A percentile compares a stretch with the other conserved stretches of the same genome.
phyloP scores from a whole-genome alignment of 2,888 invertebrate species.

The Aelia acuminata region DNA sequence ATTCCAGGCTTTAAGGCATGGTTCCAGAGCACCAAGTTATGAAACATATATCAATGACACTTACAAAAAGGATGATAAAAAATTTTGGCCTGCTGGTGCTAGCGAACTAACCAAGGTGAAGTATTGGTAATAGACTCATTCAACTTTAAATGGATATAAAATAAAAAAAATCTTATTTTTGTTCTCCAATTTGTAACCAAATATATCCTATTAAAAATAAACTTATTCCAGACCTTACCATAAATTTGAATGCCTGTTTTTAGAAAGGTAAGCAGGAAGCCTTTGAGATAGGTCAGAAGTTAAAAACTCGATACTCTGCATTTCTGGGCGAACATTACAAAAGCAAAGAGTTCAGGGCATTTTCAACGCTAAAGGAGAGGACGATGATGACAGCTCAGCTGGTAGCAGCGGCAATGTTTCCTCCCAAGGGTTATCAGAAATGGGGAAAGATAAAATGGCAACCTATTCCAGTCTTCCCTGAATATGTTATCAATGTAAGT shows the following conservation, averaged over 20 bases:
- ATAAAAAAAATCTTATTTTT: no score
- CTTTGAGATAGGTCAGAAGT: slow-evolving; percentile 28
- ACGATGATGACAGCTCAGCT: slow-evolving; percentile 25
- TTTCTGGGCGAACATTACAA: background rate
- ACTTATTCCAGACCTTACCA: background rate
- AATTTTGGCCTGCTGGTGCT: slow-evolving; percentile 19
- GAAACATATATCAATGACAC: background rate
- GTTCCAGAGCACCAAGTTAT: slow-evolving; percentile 14
- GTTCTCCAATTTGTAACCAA: background rate
- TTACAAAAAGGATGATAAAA: background rate
- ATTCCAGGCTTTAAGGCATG: slow-evolving; percentile 46
- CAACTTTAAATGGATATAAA: background rate
- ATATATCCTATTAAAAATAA: background rate
- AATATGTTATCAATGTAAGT: slow-evolving; percentile 53
- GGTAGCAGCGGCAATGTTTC: slow-evolving; percentile 31
- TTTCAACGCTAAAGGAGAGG: slow-evolving; percentile 39
- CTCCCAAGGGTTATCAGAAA: slow-evolving; percentile 31
- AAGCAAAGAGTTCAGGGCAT: slow-evolving; percentile 5
- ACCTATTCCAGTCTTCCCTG: slow-evolving; percentile 45
- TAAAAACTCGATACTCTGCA: slow-evolving; percentile 27
- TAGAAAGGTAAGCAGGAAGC: slow-evolving; percentile 47
- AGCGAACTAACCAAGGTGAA: slow-evolving; percentile 40
- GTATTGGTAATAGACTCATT: background rate
- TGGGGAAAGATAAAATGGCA: slow-evolving; percentile 32
- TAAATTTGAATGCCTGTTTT: background rate